phyloP scores from a whole-genome alignment of 2,888 invertebrate genomes.

The Heliconius erato region DNA sequence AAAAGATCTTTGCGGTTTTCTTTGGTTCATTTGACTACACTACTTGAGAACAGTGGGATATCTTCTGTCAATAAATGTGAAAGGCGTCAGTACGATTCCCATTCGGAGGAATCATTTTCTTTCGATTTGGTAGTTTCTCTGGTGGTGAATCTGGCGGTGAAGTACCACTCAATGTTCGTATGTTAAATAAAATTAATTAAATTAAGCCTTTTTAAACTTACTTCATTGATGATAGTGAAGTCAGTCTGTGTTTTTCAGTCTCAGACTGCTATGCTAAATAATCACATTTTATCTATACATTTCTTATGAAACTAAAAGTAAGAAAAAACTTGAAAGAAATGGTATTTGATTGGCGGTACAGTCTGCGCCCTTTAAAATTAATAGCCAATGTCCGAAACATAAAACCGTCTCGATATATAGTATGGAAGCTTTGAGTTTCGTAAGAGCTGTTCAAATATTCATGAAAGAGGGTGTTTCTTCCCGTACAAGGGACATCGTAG shows the following conservation, averaged over 20 bases:
- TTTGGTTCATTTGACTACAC: slow-evolving; percentile 10
- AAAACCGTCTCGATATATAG: slow-evolving; percentile 27
- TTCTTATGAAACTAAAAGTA: too few species aligned
- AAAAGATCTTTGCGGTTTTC: neutral
- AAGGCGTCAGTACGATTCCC: neutral
- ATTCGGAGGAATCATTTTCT: neutral
- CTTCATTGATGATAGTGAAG: too few species aligned
- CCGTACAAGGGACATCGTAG: slow-evolving; percentile 54
- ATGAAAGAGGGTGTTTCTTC: slow-evolving; percentile 49
- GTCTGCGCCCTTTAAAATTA: slow-evolving; percentile 14
- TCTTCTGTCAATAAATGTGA: neutral
- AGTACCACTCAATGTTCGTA: too few species aligned
- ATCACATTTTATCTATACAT: too few species aligned
- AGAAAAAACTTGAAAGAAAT: too few species aligned
- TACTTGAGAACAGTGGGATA: neutral
- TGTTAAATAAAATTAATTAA: too few species aligned
- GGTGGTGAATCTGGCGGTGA: too few species aligned
- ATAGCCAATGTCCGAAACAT: slow-evolving; percentile 31
- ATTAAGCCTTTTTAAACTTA: too few species aligned
- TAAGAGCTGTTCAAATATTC: slow-evolving; percentile 54
- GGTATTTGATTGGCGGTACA: neutral
- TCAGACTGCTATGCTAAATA: too few species aligned
- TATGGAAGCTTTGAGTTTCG: slow-evolving; percentile 47
- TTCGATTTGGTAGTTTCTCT: too few species aligned
- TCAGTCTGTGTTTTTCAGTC: too few species aligned